Evolutionary conservation across 2,888 invertebrate species (phyloP).

Genomic region (Nasonovia ribisnigri): DNA sequence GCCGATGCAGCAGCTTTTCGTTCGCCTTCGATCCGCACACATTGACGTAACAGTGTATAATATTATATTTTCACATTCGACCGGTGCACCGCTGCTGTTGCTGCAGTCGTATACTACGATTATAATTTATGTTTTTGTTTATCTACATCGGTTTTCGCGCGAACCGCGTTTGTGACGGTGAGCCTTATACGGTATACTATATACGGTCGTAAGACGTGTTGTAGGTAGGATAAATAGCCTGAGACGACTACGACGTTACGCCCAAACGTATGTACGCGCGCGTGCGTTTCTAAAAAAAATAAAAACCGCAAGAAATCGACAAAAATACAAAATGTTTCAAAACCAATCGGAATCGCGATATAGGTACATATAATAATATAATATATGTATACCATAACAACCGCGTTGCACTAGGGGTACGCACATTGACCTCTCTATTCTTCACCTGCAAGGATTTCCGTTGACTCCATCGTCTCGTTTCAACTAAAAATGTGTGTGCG

Average conservation of each 20-base stretch:
- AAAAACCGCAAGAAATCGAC: not conserved
- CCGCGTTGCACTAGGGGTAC: no score
- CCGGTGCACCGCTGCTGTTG: not conserved
- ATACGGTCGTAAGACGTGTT: not conserved
- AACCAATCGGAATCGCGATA: not conserved
- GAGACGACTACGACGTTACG: not conserved
- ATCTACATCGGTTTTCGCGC: not conserved
- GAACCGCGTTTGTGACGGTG: not conserved
- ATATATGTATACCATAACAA: no score
- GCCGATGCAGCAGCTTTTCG: not conserved
- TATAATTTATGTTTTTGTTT: not conserved
- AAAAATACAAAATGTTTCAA: not conserved
- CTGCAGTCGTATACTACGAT: not conserved
- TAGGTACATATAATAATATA: no score
- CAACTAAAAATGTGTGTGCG: no score
- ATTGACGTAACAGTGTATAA: not conserved
- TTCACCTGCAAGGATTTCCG: no score
- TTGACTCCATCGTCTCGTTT: no score
- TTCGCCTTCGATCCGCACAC: not conserved
- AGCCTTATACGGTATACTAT: not conserved
- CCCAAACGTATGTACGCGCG: not conserved
- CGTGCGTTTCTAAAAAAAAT: not conserved
- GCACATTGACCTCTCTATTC: no score
- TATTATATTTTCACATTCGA: not conserved
- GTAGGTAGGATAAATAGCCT: not conserved